These are phyloP conservation scores for Rotaria sp. DNA, from an alignment of 2,888 invertebrate species.

Conservation along the genomic window DNA sequence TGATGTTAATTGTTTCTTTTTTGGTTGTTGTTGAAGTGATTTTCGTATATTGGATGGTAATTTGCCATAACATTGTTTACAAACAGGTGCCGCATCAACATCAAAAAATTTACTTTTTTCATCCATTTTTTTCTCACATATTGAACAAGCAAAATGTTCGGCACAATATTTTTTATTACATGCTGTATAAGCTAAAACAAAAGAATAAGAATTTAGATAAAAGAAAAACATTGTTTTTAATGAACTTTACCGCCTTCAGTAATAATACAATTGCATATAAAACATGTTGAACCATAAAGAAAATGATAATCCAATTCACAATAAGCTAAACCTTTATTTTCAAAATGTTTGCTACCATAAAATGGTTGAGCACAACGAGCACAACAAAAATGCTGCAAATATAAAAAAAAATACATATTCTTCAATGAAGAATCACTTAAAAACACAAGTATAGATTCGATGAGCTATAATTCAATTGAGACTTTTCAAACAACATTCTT, in stretches of 20 bases:
- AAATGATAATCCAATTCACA: slow-evolving; percentile 82
- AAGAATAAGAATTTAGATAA: not conserved
- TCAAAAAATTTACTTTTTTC: slow-evolving; percentile 84
- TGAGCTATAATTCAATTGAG: too few relatives aligned
- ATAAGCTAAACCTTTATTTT: slow-evolving; percentile 88
- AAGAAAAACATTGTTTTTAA: too few relatives aligned
- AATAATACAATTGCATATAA: slow-evolving; percentile 95
- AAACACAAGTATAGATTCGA: too few relatives aligned
- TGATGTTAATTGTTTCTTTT: not conserved
- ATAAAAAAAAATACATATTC: not conserved
- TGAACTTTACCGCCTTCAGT: slow-evolving; percentile 75
- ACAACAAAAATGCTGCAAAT: slow-evolving; percentile 86
- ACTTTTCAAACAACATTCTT: too few relatives aligned
- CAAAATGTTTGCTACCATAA: slow-evolving; percentile 94
- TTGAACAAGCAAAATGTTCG: slow-evolving; percentile 92
- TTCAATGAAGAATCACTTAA: not conserved
- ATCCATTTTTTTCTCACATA: slow-evolving; percentile 83
- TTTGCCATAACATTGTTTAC: slow-evolving; percentile 94
- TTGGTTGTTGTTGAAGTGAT: not conserved
- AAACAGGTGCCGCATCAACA: slow-evolving; percentile 89
- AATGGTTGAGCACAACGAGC: slow-evolving; percentile 99
- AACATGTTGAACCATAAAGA: slow-evolving; percentile 94
- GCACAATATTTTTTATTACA: slow-evolving; percentile 98
- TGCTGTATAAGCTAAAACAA: slow-evolving; percentile 77
- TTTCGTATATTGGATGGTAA: slow-evolving; percentile 72